These are phyloP conservation scores for Nezara viridula DNA, from an alignment of 2,888 invertebrate species.

Conservation along the genomic window DNA sequence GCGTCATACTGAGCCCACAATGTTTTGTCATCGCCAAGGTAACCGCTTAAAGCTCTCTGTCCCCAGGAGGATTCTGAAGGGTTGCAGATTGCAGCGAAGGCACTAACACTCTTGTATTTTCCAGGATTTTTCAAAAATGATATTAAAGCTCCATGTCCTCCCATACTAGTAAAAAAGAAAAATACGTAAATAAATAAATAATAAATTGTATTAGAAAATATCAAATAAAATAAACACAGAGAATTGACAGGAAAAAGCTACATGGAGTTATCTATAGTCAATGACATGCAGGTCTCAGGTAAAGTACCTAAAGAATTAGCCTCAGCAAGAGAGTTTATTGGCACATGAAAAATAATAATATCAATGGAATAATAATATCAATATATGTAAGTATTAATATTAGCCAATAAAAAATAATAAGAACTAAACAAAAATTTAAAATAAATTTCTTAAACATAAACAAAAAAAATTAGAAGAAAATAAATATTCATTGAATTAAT, in stretches of 20 bases:
- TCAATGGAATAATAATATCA: too few relatives aligned
- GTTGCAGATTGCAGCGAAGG: constrained; percentile 95
- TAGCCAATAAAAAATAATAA: too few relatives aligned
- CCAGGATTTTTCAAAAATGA: constrained; percentile 92
- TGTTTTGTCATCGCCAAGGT: constrained; percentile 72
- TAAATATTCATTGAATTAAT: too few relatives aligned
- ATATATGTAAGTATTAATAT: too few relatives aligned
- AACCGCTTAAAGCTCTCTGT: constrained; percentile 84
- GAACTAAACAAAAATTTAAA: too few relatives aligned
- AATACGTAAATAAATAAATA: neutral
- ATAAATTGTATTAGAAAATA: neutral
- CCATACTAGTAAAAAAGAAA: constrained; percentile 80
- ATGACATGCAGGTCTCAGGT: neutral
- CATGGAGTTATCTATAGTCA: neutral
- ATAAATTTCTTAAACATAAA: too few relatives aligned
- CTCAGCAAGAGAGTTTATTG: too few relatives aligned
- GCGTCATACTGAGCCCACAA: constrained; percentile 93
- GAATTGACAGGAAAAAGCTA: neutral
- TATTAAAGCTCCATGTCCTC: constrained; percentile 95
- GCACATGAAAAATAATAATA: too few relatives aligned
- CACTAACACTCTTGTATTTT: constrained; percentile 88
- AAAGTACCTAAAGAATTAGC: neutral
- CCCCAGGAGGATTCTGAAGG: constrained; percentile 91
- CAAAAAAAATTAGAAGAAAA: too few relatives aligned
- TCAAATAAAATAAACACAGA: neutral